These are phyloP conservation scores for Lycocorax pyrrhopterus DNA, from an alignment of 2,113 vertebrate species.

Conservation along the genomic window DNA sequence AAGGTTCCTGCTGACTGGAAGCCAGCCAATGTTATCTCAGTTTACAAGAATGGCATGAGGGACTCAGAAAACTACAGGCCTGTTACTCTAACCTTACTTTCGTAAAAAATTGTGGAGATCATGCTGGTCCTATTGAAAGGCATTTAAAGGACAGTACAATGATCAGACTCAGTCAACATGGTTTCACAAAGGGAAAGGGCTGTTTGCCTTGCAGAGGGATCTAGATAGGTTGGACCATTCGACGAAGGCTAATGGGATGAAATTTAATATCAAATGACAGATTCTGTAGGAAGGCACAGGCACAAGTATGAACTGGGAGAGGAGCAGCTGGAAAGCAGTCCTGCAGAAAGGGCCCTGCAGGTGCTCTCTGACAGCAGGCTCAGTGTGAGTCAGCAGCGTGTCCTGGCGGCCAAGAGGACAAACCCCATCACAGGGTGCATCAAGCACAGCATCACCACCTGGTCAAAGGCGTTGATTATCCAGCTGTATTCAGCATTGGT, in stretches of 20 bases:
- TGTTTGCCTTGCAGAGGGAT: background rate
- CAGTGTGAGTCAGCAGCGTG: rapidly evolving
- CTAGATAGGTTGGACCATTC: background rate
- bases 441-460: background rate
- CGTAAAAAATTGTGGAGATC: background rate
- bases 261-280: background rate
- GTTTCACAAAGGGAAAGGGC: background rate
- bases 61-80: background rate
- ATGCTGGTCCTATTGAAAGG: background rate
- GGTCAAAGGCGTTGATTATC: background rate
- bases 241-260: background rate
- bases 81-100: background rate
- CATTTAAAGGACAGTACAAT: background rate
- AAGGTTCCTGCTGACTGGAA: background rate
- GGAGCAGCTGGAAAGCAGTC: background rate
- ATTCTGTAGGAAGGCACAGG: background rate
- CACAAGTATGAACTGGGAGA: background rate
- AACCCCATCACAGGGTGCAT: no score
- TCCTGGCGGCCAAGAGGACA: background rate
- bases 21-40: background rate
- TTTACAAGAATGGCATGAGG: background rate
- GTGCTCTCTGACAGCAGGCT: background rate
- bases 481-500: rapidly evolving
- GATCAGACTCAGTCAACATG: background rate
- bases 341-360: background rate